Evolutionary conservation across 1,140 invertebrate genomes (phyloP).

Genomic region (Hormaphis cornu): DNA sequence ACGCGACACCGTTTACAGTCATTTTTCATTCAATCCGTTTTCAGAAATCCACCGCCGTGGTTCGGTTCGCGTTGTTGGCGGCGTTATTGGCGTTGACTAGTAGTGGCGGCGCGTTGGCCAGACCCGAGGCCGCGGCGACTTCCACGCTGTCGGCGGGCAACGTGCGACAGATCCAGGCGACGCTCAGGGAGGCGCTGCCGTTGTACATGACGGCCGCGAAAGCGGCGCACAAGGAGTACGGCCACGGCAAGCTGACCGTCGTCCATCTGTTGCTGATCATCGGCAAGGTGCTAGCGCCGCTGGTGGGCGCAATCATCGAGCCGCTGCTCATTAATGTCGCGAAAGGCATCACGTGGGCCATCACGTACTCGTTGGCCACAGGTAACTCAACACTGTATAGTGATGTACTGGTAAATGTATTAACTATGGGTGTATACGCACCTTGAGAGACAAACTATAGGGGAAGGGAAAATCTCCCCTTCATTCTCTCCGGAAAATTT

Average conservation of each 20-base stretch:
- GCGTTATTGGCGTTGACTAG: background rate
- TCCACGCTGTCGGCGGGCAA: background rate
- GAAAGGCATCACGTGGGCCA: slow-evolving; percentile 5
- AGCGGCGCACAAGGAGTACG: background rate
- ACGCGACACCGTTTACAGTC: too few species aligned
- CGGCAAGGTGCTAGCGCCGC: background rate
- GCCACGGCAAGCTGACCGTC: background rate
- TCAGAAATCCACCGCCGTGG: background rate
- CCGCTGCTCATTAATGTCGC: background rate
- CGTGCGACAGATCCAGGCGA: background rate
- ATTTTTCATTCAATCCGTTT: background rate
- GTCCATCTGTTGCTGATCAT: background rate
- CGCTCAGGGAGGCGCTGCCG: background rate
- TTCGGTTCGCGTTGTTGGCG: background rate
- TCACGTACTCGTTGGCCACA: background rate
- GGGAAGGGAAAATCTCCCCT: too few species aligned
- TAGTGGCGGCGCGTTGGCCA: background rate
- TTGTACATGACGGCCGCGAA: background rate
- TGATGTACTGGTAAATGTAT: too few species aligned
- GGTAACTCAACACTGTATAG: background rate
- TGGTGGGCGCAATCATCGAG: slow-evolving; percentile 7
- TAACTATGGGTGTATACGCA: too few species aligned
- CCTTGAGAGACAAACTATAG: too few species aligned
- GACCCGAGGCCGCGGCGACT: background rate
- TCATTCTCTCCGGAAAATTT: too few species aligned